Evolutionary conservation across 2,888 invertebrate genomes (phyloP).

Genomic region (Didymodactylos carnosus): DNA sequence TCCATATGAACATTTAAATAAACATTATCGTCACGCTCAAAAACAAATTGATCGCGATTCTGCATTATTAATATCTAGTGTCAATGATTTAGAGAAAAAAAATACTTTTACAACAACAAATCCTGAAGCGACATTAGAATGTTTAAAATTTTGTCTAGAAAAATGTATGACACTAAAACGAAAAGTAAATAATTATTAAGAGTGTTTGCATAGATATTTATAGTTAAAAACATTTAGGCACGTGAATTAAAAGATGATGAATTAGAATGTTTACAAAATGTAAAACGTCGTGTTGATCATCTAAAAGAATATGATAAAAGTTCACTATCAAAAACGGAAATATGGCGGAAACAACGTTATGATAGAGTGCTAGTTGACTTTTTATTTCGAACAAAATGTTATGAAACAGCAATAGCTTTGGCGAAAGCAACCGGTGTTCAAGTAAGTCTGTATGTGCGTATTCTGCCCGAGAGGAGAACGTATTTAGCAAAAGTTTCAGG

Average conservation of each 20-base stretch:
- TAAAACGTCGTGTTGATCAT: slow-evolving; percentile 76
- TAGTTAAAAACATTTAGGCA: slow-evolving; percentile 38
- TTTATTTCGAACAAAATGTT: slow-evolving; percentile 77
- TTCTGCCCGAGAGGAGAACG: too few species aligned
- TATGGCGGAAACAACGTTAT: slow-evolving; percentile 61
- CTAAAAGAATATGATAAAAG: slow-evolving; percentile 46
- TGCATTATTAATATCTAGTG: slow-evolving; percentile 60
- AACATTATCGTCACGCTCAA: slow-evolving; percentile 81
- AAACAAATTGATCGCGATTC: slow-evolving; percentile 65
- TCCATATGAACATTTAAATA: slow-evolving; percentile 89
- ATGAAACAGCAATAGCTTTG: slow-evolving; percentile 70
- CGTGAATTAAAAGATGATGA: slow-evolving; percentile 81
- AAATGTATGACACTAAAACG: neutral
- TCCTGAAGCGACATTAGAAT: neutral
- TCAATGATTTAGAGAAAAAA: slow-evolving; percentile 58
- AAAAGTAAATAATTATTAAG: neutral
- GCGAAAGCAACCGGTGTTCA: slow-evolving; percentile 50
- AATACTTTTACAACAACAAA: too few species aligned
- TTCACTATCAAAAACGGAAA: slow-evolving; percentile 34
- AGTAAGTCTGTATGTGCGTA: too few species aligned
- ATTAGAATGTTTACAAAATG: slow-evolving; percentile 64
- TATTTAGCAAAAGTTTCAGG: too few species aligned
- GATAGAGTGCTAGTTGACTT: slow-evolving; percentile 93
- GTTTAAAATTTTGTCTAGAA: neutral
- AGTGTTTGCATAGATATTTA: neutral